Evolutionary conservation across 2,797 vertebrate species (phyloP).

Genomic region (Pteronotus mesoamericanus): DNA sequence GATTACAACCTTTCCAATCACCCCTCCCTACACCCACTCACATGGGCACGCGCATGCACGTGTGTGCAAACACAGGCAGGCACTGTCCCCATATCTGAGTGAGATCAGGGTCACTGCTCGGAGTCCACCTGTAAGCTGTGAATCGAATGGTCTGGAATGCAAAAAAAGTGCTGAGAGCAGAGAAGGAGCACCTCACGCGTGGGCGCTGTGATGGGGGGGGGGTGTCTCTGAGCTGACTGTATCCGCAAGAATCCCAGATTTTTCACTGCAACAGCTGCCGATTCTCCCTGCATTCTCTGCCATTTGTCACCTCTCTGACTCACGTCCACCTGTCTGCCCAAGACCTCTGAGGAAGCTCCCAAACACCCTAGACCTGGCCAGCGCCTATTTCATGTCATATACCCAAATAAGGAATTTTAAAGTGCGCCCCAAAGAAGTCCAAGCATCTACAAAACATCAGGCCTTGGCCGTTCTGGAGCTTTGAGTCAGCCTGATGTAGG

Average conservation of each 20-base stretch:
- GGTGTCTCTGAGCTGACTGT: not conserved
- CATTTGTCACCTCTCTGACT: slow-evolving; percentile 24
- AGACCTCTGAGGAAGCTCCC: not conserved
- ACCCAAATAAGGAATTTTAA: not conserved
- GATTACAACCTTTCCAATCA: not conserved
- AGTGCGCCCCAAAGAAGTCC: not conserved
- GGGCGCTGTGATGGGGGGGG: fast-evolving
- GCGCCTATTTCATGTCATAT: not conserved
- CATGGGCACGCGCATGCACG: fast-evolving
- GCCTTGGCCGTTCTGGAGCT: not conserved
- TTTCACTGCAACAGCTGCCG: not conserved
- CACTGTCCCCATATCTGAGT: not conserved
- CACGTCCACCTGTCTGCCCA: not conserved
- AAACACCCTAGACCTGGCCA: not conserved
- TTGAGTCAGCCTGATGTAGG: not conserved
- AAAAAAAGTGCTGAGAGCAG: not conserved
- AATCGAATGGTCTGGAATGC: not conserved
- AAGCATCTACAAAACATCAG: not conserved
- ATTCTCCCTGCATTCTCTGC: not conserved
- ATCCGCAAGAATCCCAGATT: not conserved
- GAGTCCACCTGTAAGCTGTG: not conserved
- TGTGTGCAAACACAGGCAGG: fast-evolving
- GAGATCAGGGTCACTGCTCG: not conserved
- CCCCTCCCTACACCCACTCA: not conserved
- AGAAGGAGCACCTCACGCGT: not conserved